Conservation (phyloP, 2,113 vertebrate species). For the Mohoua ochrocephala region DNA sequence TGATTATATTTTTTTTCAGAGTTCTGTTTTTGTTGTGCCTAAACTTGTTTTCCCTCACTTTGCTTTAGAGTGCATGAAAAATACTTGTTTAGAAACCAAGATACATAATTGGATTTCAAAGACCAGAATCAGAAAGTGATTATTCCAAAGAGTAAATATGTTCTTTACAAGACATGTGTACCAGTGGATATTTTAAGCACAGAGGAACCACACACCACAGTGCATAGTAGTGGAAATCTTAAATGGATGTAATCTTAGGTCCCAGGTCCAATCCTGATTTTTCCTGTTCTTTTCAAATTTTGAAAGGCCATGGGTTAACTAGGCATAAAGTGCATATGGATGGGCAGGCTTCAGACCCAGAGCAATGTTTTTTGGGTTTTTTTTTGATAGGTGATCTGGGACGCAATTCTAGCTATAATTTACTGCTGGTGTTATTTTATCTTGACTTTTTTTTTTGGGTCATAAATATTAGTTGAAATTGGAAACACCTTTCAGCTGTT, state of each 20-base stretch:
- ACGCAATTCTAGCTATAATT: not conserved
- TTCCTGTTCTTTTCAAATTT: not conserved
- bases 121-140: not conserved
- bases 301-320: not conserved
- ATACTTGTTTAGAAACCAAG: slow-evolving; percentile 10
- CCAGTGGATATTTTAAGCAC: not conserved
- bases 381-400: not conserved
- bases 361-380: not conserved
- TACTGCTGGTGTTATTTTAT: not conserved
- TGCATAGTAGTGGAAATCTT: not conserved
- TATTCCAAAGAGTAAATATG: slow-evolving; percentile 3
- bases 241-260: not conserved
- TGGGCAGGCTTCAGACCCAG: not conserved
- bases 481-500: not conserved
- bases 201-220: not conserved
- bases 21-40: not conserved
- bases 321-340: not conserved
- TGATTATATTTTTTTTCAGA: not conserved
- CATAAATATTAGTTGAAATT: not conserved
- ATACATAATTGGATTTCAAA: not conserved
- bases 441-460: not conserved
- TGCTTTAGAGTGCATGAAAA: not conserved
- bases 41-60: not conserved
- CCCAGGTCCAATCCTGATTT: not conserved
- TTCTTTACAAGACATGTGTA: not conserved